Conservation (phyloP, 1,140 invertebrate genomes). For the Anastatus disparis region DNA sequence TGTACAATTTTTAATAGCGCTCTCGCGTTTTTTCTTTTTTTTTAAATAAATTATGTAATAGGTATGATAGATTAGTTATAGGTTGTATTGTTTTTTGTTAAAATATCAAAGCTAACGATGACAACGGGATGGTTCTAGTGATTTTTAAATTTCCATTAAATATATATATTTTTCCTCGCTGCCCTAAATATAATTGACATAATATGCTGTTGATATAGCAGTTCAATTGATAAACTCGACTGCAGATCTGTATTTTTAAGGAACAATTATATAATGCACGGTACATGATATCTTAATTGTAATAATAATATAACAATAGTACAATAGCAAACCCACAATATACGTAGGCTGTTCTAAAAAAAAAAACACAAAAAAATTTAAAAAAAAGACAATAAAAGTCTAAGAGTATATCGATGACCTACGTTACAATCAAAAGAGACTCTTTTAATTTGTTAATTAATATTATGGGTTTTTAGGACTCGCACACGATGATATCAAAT, state of each 20-base stretch:
- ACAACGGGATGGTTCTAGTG: background rate
- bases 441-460: too few relatives aligned
- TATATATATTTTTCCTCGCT: too few relatives aligned
- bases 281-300: conserved; percentile 1
- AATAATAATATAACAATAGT: conserved; percentile 7
- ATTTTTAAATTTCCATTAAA: too few relatives aligned
- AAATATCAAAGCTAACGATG: background rate
- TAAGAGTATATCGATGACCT: too few relatives aligned
- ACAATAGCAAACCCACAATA: too few relatives aligned
- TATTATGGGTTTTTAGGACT: conserved; percentile 4
- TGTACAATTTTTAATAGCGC: background rate
- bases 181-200: too few relatives aligned
- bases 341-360: too few relatives aligned
- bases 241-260: conserved; percentile 7
- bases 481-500: conserved; percentile 42
- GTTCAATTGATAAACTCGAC: background rate
- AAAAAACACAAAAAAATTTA: too few relatives aligned
- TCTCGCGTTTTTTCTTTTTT: background rate
- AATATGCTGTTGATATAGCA: too few relatives aligned
- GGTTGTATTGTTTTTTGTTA: background rate
- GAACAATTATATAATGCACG: background rate
- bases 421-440: too few relatives aligned
- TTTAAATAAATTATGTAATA: background rate
- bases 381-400: too few relatives aligned
- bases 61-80: background rate